phyloP scores from a whole-genome alignment of 2,113 vertebrate genomes.

The Microcebus griseorufus region DNA sequence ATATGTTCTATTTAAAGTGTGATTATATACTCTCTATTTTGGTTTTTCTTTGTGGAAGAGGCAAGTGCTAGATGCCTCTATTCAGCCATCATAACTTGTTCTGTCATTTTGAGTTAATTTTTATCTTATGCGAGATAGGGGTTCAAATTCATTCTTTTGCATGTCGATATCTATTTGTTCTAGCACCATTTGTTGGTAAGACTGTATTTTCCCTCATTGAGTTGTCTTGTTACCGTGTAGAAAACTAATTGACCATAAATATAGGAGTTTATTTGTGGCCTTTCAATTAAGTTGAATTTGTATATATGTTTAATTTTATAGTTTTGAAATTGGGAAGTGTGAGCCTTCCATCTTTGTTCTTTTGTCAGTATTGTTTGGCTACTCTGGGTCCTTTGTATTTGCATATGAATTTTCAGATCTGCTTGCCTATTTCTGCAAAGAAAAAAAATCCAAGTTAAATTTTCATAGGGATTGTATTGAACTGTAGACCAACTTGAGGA shows the following conservation, averaged over 20 bases:
- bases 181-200: not conserved
- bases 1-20: not conserved
- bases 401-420: not conserved
- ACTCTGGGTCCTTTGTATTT: not conserved
- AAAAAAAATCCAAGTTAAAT: not conserved
- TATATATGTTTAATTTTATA: not conserved
- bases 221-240: not conserved
- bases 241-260: not conserved
- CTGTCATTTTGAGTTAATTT: not conserved
- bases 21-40: not conserved
- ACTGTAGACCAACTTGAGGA: not conserved
- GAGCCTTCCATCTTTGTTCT: not conserved
- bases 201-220: not conserved
- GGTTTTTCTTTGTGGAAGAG: not conserved
- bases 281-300: not conserved
- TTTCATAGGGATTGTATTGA: not conserved
- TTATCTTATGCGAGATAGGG: not conserved
- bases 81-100: not conserved
- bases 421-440: not conserved
- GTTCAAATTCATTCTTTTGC: not conserved
- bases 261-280: not conserved
- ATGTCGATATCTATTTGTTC: not conserved
- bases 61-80: not conserved
- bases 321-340: not conserved
- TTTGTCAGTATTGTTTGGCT: not conserved